Base-by-base conservation (phyloP, 2,797 vertebrate genomes). In the Thripadectes ignobilis region DNA sequence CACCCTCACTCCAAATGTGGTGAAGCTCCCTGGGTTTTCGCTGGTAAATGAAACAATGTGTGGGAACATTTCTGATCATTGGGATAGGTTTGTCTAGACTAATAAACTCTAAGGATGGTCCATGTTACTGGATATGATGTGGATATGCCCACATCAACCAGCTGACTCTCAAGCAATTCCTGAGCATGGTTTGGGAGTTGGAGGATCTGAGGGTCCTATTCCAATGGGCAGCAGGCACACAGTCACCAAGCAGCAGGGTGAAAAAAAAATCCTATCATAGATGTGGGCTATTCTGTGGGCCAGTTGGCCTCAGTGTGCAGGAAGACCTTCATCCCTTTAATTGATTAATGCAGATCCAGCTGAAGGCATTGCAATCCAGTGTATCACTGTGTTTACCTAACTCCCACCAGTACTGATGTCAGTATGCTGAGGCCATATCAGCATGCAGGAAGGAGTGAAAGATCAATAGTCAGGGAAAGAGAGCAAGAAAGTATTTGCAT, bases 211-310 rank as follows among this genome's bases (percentile, higher is more conserved):
- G 24, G 10, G 14, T 55, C 51, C 27, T 49, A 85, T 57, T n/a
- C 71, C 63, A 36, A 7, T 0, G n/a, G 32, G 48, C 24, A 91
- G 14, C 0, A 1, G 10, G 18, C 17, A 7, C 5, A 5, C 2
- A 7, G 39, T 51, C 39, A 82, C 15, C 10, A 67, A 58, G 34
- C 30, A 52, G n/a, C 0, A 0, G 21, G 20, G 32, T 45, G 18
- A 36, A 55, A 72, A 82, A 52, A 16, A 20, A 4, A 8, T 48
- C 36, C 48, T 89, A 23, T 21, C 23, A 12, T 1, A 43, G 52
- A 29, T 21, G 59, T 26, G 36, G 18, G 10, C 39, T 58, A 1
- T n/a, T 85, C 51, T 73, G 36, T 45, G 46, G 51, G 45, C n/a
- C 43, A 34, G 24, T 0, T 43, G 55, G 57, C 41, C 83, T 68